Conservation (phyloP, 2,113 vertebrate genomes). For the Pelvicachromis taeniatus region DNA sequence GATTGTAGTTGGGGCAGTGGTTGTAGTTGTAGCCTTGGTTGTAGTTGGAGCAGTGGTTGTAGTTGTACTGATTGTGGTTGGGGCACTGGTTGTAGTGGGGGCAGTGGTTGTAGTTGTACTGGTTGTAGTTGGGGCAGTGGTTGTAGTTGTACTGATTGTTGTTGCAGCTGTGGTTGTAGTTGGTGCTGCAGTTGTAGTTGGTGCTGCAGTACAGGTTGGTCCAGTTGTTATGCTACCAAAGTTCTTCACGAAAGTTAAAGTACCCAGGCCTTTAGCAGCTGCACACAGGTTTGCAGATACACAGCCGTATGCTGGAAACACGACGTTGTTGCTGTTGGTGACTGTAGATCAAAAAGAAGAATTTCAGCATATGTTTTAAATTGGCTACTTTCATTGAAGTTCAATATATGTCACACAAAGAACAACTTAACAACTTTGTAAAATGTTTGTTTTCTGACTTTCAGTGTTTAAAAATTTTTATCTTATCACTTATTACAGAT, state of each 20-base stretch:
- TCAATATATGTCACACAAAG: fast-evolving
- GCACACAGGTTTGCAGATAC: neutral
- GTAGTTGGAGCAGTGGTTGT: too few species aligned
- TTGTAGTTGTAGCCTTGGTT: too few species aligned
- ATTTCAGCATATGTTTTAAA: neutral
- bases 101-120: too few species aligned
- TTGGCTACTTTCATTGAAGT: too few species aligned
- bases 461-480: too few species aligned
- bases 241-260: neutral
- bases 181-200: neutral
- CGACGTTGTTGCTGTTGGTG: fast-evolving
- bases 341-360: neutral
- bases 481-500: too few species aligned
- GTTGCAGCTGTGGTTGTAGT: too few species aligned
- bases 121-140: too few species aligned
- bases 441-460: neutral
- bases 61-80: too few species aligned
- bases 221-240: fast-evolving
- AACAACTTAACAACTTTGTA: neutral
- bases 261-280: neutral
- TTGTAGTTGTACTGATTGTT: too few species aligned
- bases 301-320: fast-evolving
- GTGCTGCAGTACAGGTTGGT: fast-evolving
- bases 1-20: fast-evolving
- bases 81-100: too few species aligned